Base-by-base conservation (phyloP, 2,113 vertebrate species). In the Beaufortia kweichowensis region DNA sequence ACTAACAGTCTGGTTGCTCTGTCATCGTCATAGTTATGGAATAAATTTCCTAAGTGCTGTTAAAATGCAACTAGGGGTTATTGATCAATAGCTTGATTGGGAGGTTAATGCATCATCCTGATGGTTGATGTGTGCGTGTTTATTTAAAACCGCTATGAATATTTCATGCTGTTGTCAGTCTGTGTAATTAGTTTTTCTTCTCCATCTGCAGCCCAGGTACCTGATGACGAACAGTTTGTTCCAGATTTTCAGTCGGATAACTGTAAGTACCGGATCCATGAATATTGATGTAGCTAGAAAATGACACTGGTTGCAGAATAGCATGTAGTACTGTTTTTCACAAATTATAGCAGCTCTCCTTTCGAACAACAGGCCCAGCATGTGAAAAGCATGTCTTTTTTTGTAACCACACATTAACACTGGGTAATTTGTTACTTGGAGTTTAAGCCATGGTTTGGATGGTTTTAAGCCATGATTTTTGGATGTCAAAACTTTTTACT, bases 161-260 rank as follows among this genome's bases (percentile, higher is more conserved):
- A 26, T 71, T 39, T 57, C 4, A 71, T 71, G 33, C 12, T 15
- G 9, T 26, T 33, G 29, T 33, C 55, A 59, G 15, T 26, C n/a
- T 24, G 4, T 19, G 33, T 23, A 57, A 60, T 29, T 41, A n/a
- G 33, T 87, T 74, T 53, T 11, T 1, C 10, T 0, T 64, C 75
- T 72, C 41, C 57, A 73, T 19, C 23, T 81, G 55, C n/a, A 53
- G 94, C 94, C 88, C 94, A 95, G 91, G 94, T 94, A 83, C 94
- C 94, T 1, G 94, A 95, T 53, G 94, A 95, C 17, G 94, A 95
- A 86, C 94, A 95, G 39, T 95, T 94, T 92, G 94, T 95, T 88
- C 94, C 94, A 87, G 94, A 95, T 92, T 95, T 95, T 86, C 94
- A 93, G 86, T 93, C 93, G 59, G 94, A 95, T 89, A 95, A 94